phyloP scores from a whole-genome alignment of 2,888 invertebrate genomes.

The Urechis unicinctus region DNA sequence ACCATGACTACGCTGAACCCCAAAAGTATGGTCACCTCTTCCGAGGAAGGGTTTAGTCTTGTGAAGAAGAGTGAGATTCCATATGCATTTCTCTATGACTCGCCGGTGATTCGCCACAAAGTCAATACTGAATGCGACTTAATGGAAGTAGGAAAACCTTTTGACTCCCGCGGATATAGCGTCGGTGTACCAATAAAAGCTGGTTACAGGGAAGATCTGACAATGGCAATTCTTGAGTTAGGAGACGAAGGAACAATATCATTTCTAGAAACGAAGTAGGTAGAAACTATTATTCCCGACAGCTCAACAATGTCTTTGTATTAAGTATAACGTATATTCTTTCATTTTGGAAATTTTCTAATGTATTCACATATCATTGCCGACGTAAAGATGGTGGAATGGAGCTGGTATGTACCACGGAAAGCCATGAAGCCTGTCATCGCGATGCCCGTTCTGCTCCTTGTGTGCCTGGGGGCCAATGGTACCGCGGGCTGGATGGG shows the following conservation, averaged over 20 bases:
- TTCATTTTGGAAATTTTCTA: too few species aligned
- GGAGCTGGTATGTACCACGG: too few species aligned
- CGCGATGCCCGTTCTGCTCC: too few species aligned
- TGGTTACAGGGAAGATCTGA: constrained; percentile 2
- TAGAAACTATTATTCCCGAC: too few species aligned
- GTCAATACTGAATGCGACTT: constrained; percentile 16
- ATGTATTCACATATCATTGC: too few species aligned
- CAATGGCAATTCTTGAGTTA: constrained; percentile 1
- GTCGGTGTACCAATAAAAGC: constrained; percentile 2
- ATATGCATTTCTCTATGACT: constrained; percentile 3
- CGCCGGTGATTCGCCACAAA: background rate
- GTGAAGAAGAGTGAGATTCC: background rate
- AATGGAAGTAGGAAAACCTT: constrained; percentile 15
- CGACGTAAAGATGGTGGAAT: too few species aligned
- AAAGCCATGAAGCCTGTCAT: too few species aligned
- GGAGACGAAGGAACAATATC: background rate
- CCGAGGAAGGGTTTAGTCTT: background rate
- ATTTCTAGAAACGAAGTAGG: background rate
- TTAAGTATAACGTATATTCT: too few species aligned
- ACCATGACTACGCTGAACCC: constrained; percentile 2
- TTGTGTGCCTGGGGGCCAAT: too few species aligned
- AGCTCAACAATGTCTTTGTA: too few species aligned
- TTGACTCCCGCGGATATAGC: constrained; percentile 2
- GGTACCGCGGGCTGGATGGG: too few species aligned
- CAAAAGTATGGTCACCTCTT: background rate